Base-by-base conservation (phyloP, 2,113 vertebrate species). In the Silurus glanis region DNA sequence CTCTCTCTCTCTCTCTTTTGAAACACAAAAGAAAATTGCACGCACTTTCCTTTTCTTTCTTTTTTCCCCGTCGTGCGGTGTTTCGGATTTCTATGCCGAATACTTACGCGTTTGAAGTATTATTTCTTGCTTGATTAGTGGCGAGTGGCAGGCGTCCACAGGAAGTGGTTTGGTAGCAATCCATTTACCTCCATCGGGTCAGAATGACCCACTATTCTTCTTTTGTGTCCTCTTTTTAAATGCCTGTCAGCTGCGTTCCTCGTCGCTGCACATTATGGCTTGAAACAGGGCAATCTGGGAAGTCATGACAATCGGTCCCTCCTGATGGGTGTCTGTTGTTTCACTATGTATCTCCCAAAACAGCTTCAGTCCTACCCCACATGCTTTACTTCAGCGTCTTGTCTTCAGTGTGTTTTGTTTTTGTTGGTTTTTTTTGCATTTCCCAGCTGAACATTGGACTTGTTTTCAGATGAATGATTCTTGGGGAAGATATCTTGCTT, bases 151-250 rank as follows among this genome's bases (percentile, higher is more conserved):
- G 37, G 82, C 82, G 45, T 87, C 78, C 61, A 85, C 86, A 85
- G 82, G 25, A 80, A 83, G 79, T 28, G 64, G 72, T 82, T 82
- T 82, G 55, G 83, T 55, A 82, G 53, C 78, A 74, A 45, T 56
- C 45, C 72, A 56, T 87, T 85, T 69, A 76, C 16, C 67, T n/a
- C 83, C 47, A 78, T 17, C 79, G 49, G 76, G 66, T 69, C 37
- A 45, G 37, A 53, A 82, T 75, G 85, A 82, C 82, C 83, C 80
- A 64, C 67, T 86, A 9, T 83, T 61, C 51, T 79, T 72, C 53
- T 86, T 82, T 56, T 85, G 58, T 85, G 61, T 79, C 53, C 45
- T 25, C 14, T 13, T 49, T 85, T 84, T 82, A 87, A 78, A 89
- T 47, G 79, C 67, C 78, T 84, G 82, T 87, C 88, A 81, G 47